Evolutionary conservation across 2,113 vertebrate species (phyloP).

Genomic region (Gymnarchus niloticus): DNA sequence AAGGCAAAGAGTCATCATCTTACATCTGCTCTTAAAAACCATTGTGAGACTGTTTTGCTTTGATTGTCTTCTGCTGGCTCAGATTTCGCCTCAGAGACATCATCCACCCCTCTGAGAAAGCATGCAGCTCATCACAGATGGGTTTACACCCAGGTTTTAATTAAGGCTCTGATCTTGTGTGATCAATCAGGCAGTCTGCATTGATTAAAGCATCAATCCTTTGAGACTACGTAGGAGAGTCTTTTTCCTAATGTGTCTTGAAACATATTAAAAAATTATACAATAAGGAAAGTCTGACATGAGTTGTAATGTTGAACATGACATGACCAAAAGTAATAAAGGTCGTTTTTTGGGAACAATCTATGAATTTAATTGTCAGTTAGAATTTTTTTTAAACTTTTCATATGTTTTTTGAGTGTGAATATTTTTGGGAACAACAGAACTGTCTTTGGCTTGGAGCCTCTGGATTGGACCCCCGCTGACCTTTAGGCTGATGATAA

Average conservation of each 20-base stretch:
- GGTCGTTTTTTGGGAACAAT: too few relatives aligned
- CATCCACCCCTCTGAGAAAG: not conserved
- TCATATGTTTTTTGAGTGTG: not conserved
- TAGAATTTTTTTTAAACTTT: too few relatives aligned
- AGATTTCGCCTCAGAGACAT: not conserved
- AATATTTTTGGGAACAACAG: not conserved
- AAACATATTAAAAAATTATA: not conserved
- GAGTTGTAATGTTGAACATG: not conserved
- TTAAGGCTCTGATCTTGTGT: conserved; percentile 7
- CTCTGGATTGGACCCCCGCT: not conserved
- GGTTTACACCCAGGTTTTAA: conserved; percentile 17
- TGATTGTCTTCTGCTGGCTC: not conserved
- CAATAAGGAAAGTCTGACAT: conserved; percentile 5
- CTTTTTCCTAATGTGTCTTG: not conserved
- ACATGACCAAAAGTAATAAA: not conserved
- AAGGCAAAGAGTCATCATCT: not conserved
- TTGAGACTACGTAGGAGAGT: not conserved
- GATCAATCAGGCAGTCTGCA: conserved; percentile 19
- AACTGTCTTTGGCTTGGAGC: not conserved
- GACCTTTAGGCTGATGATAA: not conserved
- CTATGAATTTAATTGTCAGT: too few relatives aligned
- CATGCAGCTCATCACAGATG: not conserved
- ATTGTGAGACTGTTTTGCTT: not conserved
- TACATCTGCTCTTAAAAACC: not conserved
- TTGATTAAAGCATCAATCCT: conserved; percentile 17